Evolutionary conservation across 2,888 invertebrate genomes (phyloP), one percentile per base, ranked within the genome.

Genomic region (Dichetophora obliterata): DNA sequence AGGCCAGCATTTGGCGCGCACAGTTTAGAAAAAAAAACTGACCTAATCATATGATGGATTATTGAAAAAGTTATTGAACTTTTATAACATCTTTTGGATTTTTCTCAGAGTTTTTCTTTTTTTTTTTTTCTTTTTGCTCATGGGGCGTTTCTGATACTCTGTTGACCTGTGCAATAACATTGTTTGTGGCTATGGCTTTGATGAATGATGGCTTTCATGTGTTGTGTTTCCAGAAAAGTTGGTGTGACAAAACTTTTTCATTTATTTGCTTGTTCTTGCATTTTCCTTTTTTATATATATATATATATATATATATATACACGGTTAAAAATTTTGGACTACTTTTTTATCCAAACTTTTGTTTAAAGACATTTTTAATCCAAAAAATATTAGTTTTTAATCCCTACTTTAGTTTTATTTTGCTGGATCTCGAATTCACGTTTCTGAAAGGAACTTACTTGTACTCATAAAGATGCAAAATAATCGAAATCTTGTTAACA

Each of bases 51-150:
- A 78, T 81, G 79, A 80, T 79, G 79, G 80, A 80, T 81, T 81
- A 81, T 81, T 80, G 81, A 78, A 80, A 81, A 81, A 81, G 80
- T 81, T 81, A 78, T 79, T 75, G 63, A 74, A 78, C 61, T 79
- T 78, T 61, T 16, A 27, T 19, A 22, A 24, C 22, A 27, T 16
- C 61, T 16, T 27, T 16, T 27, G 4, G 5, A 27, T 16, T 75
- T 57, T 22, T 54, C 11, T 4, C 59, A 14, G 19, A 19, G 5
- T 27, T 74, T 68, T 54, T 73, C 37, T 54, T 57, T 1, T 16
- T 34, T 22, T 63, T 74, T 61, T 63, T 75, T 37, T 72, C 52
- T 3, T 72, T 65, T 66, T 54, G 75, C 75, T 27, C 27, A 1
- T 68, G 19, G 68, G 9, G 68, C 65, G 65, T 19, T 11, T 43